Evolutionary conservation across 2,888 invertebrate species (phyloP).

Genomic region (Criorhina ranunculi): DNA sequence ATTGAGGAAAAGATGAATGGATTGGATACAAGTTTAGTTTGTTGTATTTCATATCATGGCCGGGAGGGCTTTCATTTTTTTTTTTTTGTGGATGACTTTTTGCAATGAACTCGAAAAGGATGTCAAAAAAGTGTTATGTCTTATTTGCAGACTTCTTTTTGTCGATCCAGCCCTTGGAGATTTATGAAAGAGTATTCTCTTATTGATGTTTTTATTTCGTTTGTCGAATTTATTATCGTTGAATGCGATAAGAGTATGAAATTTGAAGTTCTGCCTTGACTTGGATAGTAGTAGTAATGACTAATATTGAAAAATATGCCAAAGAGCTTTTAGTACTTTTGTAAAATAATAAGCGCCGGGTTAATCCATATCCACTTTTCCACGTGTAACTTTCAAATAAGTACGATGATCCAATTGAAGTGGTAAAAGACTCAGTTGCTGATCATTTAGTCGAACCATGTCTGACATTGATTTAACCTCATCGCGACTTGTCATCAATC

Average conservation of each 20-base stretch:
- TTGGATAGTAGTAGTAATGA: slow-evolving; percentile 9
- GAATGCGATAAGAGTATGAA: slow-evolving; percentile 55
- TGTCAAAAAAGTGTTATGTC: slow-evolving; percentile 73
- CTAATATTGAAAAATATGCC: slow-evolving; percentile 4
- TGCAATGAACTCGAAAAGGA: slow-evolving; percentile 48
- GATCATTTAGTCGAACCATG: too few species aligned
- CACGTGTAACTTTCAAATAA: too few species aligned
- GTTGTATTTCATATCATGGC: slow-evolving; percentile 51
- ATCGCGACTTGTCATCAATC: too few species aligned
- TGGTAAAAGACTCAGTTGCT: too few species aligned
- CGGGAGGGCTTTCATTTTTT: slow-evolving; percentile 11
- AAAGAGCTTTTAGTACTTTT: too few species aligned
- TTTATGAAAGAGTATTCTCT: slow-evolving; percentile 57
- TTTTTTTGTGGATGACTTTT: slow-evolving; percentile 20
- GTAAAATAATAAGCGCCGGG: too few species aligned
- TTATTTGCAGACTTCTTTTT: slow-evolving; percentile 60
- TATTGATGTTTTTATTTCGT: slow-evolving; percentile 51
- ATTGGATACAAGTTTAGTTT: slow-evolving; percentile 73
- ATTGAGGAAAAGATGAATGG: slow-evolving; percentile 76
- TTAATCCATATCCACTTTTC: too few species aligned
- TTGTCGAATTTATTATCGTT: slow-evolving; percentile 60
- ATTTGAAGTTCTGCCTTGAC: slow-evolving; percentile 5
- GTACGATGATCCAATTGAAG: too few species aligned
- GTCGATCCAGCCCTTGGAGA: slow-evolving; percentile 48
- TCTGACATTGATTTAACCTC: too few species aligned